Evolutionary conservation across 1,140 invertebrate species (phyloP).

Genomic region (Drosophila elegans): DNA sequence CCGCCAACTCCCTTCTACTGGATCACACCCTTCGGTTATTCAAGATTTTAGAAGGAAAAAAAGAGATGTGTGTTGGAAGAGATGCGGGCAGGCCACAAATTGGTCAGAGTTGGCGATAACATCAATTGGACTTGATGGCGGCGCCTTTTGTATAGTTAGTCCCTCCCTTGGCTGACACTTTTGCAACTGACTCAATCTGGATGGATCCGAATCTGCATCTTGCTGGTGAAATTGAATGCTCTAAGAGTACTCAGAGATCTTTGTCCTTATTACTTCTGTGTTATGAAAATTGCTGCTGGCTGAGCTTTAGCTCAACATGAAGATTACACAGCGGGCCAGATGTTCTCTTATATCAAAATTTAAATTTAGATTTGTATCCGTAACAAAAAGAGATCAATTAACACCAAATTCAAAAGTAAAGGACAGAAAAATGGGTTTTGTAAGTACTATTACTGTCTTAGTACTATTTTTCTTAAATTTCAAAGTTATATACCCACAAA

Average conservation of each 20-base stretch:
- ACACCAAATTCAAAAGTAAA: no score
- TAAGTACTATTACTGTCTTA: no score
- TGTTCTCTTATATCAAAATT: no score
- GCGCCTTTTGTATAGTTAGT: constrained; percentile 50
- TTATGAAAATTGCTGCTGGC: no score
- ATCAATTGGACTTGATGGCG: constrained; percentile 57
- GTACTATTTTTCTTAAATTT: no score
- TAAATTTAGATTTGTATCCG: no score
- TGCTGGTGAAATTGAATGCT: neutral
- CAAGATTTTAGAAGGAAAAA: constrained; percentile 39
- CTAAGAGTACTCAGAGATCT: neutral
- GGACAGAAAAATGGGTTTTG: no score
- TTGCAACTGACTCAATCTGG: constrained; percentile 44
- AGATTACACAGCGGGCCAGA: no score
- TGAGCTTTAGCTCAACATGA: no score
- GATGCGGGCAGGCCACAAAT: constrained; percentile 69
- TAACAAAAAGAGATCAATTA: no score
- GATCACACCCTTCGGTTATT: constrained; percentile 58
- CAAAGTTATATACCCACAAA: no score
- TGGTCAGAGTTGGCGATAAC: constrained; percentile 56
- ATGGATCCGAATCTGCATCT: constrained; percentile 26
- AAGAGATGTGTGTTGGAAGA: constrained; percentile 3
- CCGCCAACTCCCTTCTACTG: constrained; percentile 26
- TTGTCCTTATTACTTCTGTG: no score
- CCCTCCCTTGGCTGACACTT: constrained; percentile 52